Conservation (phyloP, 2,797 vertebrate genomes). For the Tachyglossus aculeatus region DNA sequence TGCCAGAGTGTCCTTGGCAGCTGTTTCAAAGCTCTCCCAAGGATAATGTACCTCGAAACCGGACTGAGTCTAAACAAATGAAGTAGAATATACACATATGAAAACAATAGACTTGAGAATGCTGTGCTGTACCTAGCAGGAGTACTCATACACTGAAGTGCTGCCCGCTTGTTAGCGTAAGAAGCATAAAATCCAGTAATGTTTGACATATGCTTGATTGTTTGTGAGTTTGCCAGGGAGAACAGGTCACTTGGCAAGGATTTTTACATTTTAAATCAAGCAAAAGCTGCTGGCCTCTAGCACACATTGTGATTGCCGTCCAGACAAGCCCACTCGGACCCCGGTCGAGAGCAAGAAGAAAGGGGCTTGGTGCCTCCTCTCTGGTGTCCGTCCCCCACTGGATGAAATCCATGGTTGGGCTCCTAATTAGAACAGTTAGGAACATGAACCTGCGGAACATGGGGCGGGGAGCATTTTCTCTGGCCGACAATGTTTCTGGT, state of each 20-base stretch:
- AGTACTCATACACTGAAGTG: background rate
- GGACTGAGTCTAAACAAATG: constrained; percentile 17
- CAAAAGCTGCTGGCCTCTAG: background rate
- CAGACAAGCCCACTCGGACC: background rate
- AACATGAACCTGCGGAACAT: background rate
- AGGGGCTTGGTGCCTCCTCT: background rate
- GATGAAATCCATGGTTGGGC: background rate
- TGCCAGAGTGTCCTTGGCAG: constrained; percentile 45
- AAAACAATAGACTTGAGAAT: background rate
- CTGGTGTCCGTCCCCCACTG: background rate
- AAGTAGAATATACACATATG: background rate
- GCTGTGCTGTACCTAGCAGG: background rate
- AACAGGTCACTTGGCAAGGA: background rate
- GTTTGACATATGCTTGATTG: background rate
- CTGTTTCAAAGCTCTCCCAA: background rate
- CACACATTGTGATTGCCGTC: background rate
- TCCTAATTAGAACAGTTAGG: background rate
- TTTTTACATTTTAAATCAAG: background rate
- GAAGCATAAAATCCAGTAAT: background rate
- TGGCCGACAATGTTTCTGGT: background rate
- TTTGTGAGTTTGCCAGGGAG: background rate
- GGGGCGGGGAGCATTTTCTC: background rate
- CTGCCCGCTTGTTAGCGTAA: background rate
- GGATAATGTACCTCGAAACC: background rate
- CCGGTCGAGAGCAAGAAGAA: background rate